Conservation (phyloP, 1,140 invertebrate genomes). For the Eupeodes corollae region DNA sequence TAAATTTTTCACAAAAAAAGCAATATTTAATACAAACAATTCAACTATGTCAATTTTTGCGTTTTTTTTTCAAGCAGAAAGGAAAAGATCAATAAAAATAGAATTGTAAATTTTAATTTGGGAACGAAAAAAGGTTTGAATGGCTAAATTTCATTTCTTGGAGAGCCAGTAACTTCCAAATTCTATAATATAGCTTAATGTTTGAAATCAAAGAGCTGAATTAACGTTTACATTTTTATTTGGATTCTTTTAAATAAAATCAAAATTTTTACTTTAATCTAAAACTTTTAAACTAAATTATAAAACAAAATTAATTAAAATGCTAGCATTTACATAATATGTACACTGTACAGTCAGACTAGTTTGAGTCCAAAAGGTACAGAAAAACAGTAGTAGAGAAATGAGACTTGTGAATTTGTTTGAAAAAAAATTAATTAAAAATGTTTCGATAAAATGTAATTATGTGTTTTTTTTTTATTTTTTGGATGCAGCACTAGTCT, state of each 20-base stretch:
- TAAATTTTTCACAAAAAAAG: slow-evolving; percentile 4
- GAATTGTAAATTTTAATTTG: not conserved
- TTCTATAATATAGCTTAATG: too few species aligned
- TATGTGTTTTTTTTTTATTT: slow-evolving; percentile 6
- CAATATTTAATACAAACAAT: not conserved
- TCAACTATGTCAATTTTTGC: not conserved
- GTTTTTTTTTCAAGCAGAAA: not conserved
- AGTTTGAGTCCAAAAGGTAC: not conserved
- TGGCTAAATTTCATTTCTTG: too few species aligned
- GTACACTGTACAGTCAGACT: slow-evolving; percentile 5
- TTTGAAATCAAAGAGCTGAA: too few species aligned
- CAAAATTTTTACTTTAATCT: too few species aligned
- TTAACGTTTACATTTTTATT: too few species aligned
- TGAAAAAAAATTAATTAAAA: not conserved
- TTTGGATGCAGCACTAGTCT: slow-evolving; percentile 18
- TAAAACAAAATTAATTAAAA: not conserved
- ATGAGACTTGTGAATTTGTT: too few species aligned
- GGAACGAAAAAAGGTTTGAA: too few species aligned
- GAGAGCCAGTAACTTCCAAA: too few species aligned
- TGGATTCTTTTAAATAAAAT: too few species aligned
- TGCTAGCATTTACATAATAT: not conserved
- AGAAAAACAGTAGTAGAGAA: not conserved
- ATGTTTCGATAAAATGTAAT: too few species aligned
- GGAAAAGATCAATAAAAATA: not conserved
- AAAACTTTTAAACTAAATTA: too few species aligned